Evolutionary conservation across 2,797 vertebrate genomes (phyloP).

Genomic region (Sternarchorhynchus goeldii): DNA sequence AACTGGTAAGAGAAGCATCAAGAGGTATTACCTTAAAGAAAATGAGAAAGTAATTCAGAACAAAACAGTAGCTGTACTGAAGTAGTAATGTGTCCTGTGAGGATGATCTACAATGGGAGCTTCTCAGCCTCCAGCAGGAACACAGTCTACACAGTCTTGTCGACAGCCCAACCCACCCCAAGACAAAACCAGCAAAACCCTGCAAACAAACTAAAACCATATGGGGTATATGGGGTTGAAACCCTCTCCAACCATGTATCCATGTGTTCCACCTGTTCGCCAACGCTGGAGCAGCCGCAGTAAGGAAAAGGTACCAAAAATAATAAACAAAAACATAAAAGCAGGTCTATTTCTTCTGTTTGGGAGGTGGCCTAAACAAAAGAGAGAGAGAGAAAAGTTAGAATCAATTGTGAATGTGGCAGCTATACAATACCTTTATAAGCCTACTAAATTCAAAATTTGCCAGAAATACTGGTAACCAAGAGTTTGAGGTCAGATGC

Average conservation of each 20-base stretch:
- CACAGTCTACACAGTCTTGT: neutral
- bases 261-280: slow-evolving; percentile 33
- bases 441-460: neutral
- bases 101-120: neutral
- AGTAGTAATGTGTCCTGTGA: neutral
- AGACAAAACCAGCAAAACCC: neutral
- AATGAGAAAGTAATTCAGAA: too few species aligned
- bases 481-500: neutral
- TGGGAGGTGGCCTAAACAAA: slow-evolving; percentile 78
- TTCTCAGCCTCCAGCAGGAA: neutral
- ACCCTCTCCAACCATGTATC: too few species aligned
- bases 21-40: neutral
- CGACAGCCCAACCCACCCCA: too few species aligned
- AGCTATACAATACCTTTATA: neutral
- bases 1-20: neutral
- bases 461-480: neutral
- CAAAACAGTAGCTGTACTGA: neutral
- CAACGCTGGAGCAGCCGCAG: slow-evolving; percentile 12
- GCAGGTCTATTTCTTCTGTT: slow-evolving; percentile 77
- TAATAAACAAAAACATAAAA: neutral
- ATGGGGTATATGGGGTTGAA: too few species aligned
- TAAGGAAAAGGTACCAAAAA: slow-evolving; percentile 19
- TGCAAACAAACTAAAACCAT: neutral
- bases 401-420: neutral
- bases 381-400: neutral